Conservation (phyloP, 2,888 invertebrate species). For the Apomyelois bistriatella region DNA sequence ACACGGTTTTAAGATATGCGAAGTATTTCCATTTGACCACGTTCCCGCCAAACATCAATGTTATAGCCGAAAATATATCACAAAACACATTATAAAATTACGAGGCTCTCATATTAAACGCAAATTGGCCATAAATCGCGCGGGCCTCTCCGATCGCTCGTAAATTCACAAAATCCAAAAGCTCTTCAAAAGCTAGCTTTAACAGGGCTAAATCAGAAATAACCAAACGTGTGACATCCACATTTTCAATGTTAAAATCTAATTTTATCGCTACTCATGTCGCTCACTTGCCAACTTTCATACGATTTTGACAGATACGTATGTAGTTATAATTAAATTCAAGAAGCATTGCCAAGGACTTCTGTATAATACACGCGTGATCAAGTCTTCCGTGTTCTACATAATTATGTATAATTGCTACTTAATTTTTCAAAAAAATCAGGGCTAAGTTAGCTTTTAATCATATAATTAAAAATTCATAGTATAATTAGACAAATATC, state of each 20-base stretch:
- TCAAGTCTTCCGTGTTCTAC: constrained; percentile 21
- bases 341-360: constrained; percentile 73
- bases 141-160: background rate
- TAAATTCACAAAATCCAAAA: constrained; percentile 12
- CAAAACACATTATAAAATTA: constrained; percentile 5
- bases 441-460: no score
- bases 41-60: background rate
- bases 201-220: constrained; percentile 19
- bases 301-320: constrained; percentile 69
- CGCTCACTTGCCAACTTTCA: constrained; percentile 70
- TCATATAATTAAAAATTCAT: no score
- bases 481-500: no score
- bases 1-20: background rate
- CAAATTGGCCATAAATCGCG: constrained; percentile 9
- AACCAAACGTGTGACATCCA: constrained; percentile 33
- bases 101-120: constrained; percentile 3
- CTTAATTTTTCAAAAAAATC: no score
- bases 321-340: constrained; percentile 70
- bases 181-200: constrained; percentile 2
- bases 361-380: constrained; percentile 21
- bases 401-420: background rate
- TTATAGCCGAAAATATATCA: constrained; percentile 2
- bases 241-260: constrained; percentile 59
- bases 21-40: background rate
- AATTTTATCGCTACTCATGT: constrained; percentile 53